Percentiles rank a stretch among this genome's conserved stretches.
Conservation (phyloP, 2,113 vertebrate species). For the Mungos mungo region DNA sequence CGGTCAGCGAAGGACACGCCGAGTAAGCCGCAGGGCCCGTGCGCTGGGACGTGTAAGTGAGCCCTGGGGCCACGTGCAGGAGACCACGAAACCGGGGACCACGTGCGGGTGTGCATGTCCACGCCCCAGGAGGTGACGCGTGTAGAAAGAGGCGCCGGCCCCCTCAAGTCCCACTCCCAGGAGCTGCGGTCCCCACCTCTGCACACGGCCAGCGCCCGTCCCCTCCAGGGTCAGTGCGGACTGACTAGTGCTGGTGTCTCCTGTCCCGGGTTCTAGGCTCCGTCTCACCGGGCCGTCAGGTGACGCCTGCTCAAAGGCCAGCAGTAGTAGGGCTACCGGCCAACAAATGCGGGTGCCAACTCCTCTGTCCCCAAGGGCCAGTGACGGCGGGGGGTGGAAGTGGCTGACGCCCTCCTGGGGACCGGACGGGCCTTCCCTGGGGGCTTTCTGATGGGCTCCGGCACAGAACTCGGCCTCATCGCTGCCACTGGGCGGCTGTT, state of each 20-base stretch:
- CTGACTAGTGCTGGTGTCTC: not conserved
- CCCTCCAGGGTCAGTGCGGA: not conserved
- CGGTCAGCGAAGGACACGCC: accelerated
- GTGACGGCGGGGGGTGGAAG: not conserved
- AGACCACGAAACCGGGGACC: not conserved
- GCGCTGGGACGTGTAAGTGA: not conserved
- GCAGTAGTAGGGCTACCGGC: accelerated
- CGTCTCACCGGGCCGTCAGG: not conserved
- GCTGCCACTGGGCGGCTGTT: not conserved
- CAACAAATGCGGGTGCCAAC: not conserved
- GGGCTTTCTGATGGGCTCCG: not conserved
- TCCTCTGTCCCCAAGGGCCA: not conserved
- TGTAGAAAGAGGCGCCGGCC: accelerated
- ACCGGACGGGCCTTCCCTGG: not conserved
- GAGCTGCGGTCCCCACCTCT: not conserved
- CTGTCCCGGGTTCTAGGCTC: not conserved
- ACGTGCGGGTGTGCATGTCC: accelerated
- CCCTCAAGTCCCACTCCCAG: accelerated
- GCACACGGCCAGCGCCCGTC: accelerated
- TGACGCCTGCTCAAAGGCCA: not conserved
- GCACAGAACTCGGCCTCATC: not conserved
- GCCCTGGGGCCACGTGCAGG: accelerated
- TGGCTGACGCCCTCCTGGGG: not conserved
- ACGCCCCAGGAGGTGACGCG: too few relatives aligned
- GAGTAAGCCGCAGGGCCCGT: accelerated